A percentile compares a stretch with the other conserved stretches of the same genome.
These are phyloP conservation scores for Drosophila burlai DNA, from an alignment of 1,140 invertebrate species.

Conservation along the genomic window DNA sequence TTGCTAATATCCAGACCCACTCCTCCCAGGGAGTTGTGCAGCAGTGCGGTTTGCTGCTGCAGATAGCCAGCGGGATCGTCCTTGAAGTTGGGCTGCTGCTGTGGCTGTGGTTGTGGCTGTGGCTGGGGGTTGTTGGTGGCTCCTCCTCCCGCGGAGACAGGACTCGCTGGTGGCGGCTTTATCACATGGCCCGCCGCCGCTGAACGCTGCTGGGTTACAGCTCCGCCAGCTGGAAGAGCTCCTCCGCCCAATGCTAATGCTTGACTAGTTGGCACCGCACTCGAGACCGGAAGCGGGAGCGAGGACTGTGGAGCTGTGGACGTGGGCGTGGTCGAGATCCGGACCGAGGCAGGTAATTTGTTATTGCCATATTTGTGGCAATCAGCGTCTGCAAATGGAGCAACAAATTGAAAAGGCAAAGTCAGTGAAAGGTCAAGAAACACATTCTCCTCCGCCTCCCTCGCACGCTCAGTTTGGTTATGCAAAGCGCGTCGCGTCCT, in stretches of 20 bases:
- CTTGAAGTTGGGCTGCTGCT: conserved; percentile 89
- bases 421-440: conserved; percentile 49
- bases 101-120: conserved; percentile 19
- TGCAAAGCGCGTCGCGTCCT: conserved; percentile 70
- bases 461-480: conserved; percentile 33
- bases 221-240: conserved; percentile 9
- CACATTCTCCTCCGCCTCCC: not conserved
- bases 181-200: conserved; percentile 42
- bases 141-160: conserved; percentile 3
- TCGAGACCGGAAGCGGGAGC: conserved; percentile 35
- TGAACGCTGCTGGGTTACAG: conserved; percentile 19
- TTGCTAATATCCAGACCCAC: conserved; percentile 50
- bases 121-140: conserved; percentile 10
- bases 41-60: conserved; percentile 92
- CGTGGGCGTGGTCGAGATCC: conserved; percentile 27
- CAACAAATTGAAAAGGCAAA: conserved; percentile 54
- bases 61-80: conserved; percentile 95
- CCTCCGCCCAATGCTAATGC: conserved; percentile 24
- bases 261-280: conserved; percentile 62
- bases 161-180: conserved; percentile 37
- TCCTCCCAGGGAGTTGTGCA: conserved; percentile 90
- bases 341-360: conserved; percentile 58
- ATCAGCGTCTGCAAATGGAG: conserved; percentile 75
- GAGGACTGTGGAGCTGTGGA: conserved; percentile 12
- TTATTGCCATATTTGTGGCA: conserved; percentile 77